Evolutionary conservation across 1,140 invertebrate genomes (phyloP).

Genomic region (Drosophila arawakana): DNA sequence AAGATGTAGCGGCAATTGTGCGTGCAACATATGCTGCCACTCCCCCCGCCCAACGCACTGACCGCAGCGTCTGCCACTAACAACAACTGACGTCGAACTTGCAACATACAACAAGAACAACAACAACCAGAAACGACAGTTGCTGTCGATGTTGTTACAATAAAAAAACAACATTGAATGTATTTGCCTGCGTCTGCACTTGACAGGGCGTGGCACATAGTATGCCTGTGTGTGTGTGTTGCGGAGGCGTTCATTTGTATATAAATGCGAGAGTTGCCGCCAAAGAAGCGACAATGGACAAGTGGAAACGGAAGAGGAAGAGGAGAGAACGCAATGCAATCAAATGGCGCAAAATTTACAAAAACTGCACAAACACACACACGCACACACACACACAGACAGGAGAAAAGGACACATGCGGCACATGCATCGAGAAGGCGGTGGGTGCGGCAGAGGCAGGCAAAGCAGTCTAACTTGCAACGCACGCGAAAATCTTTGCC

Average conservation of each 20-base stretch:
- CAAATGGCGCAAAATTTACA: conserved; percentile 82
- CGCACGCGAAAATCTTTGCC: conserved; percentile 80
- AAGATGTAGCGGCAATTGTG: conserved; percentile 5
- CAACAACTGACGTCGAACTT: conserved; percentile 46
- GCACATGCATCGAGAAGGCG: conserved; percentile 20
- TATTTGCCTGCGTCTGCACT: conserved; percentile 80
- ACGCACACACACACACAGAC: conserved; percentile 17
- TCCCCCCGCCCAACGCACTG: background rate
- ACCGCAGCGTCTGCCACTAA: conserved; percentile 24
- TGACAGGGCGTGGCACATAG: conserved; percentile 64
- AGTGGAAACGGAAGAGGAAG: conserved; percentile 59
- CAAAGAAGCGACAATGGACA: conserved; percentile 78
- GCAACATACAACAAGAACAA: conserved; percentile 69
- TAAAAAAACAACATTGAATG: conserved; percentile 61
- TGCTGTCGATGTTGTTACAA: conserved; percentile 68
- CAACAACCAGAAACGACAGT: conserved; percentile 65
- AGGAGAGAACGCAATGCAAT: conserved; percentile 66
- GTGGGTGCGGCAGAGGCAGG: background rate
- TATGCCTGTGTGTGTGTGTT: background rate
- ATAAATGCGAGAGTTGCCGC: conserved; percentile 62
- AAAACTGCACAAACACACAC: conserved; percentile 64
- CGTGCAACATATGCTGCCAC: conserved; percentile 1
- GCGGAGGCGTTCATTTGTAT: conserved; percentile 81
- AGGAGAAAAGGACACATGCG: conserved; percentile 3
- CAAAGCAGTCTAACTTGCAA: conserved; percentile 61